A percentile compares a stretch with the other conserved stretches of the same genome.
Evolutionary conservation across 1,140 invertebrate species (phyloP).

Genomic region (Drosophila miranda): DNA sequence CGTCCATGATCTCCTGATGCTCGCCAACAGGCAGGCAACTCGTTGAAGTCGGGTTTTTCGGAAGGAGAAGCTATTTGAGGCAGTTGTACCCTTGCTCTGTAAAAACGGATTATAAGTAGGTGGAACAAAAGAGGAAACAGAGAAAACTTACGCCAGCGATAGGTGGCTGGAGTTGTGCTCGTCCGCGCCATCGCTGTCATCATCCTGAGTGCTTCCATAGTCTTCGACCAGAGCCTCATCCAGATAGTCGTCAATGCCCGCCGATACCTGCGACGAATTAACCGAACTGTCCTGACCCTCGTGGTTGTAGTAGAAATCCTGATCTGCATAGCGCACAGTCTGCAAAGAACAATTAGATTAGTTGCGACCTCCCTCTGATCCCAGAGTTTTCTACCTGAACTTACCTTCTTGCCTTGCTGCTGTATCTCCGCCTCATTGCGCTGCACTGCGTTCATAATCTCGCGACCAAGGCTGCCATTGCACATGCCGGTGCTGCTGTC

Average conservation of each 20-base stretch:
- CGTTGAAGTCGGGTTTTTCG: conserved; percentile 62
- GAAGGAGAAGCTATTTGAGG: conserved; percentile 85
- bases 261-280: conserved; percentile 72
- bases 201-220: conserved; percentile 81
- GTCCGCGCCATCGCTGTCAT: conserved; percentile 73
- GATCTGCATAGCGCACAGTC: conserved; percentile 73
- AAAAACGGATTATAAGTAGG: not conserved
- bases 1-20: conserved; percentile 61
- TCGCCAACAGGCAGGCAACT: conserved; percentile 71
- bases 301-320: conserved; percentile 64
- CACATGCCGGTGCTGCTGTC: conserved; percentile 78
- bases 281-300: conserved; percentile 64
- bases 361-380: conserved; percentile 46
- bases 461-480: conserved; percentile 89
- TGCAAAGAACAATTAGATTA: conserved; percentile 20
- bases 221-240: conserved; percentile 87
- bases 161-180: conserved; percentile 70
- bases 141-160: conserved; percentile 61
- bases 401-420: conserved; percentile 51
- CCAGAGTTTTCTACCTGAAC: conserved; percentile 51
- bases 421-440: conserved; percentile 78
- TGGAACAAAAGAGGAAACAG: not conserved
- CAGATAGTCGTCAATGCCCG: conserved; percentile 88
- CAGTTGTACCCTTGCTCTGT: conserved; percentile 76
- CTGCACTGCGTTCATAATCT: conserved; percentile 86